Conservation (phyloP, 2,113 vertebrate species). For the Scomber scombrus region DNA sequence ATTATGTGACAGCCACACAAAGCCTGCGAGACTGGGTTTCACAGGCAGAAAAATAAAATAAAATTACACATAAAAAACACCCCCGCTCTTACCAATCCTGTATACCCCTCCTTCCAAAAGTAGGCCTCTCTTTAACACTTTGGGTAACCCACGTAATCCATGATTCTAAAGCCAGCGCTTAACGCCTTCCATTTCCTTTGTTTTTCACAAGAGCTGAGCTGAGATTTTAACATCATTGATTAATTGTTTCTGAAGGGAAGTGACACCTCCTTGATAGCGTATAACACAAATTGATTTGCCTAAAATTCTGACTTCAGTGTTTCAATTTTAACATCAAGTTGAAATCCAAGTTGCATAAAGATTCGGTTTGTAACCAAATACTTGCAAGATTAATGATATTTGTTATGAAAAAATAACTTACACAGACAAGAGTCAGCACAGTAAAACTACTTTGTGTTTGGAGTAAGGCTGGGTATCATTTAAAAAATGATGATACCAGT, state of each 20-base stretch:
- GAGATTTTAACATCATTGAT: background rate
- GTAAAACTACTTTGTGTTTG: no score
- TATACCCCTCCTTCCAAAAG: conserved; percentile 24
- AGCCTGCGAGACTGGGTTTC: conserved; percentile 46
- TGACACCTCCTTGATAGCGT: no score
- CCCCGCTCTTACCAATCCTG: conserved; percentile 27
- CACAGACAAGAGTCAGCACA: no score
- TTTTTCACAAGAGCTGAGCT: background rate
- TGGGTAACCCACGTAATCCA: conserved; percentile 46
- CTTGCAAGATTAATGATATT: no score
- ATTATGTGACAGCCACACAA: conserved; percentile 61
- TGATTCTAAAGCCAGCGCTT: conserved; percentile 3
- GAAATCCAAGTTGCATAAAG: no score
- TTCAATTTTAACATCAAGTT: no score
- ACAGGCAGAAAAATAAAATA: conserved; percentile 37
- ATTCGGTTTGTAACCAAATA: no score
- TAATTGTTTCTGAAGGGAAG: background rate
- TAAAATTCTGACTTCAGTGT: no score
- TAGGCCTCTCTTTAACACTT: conserved; percentile 30
- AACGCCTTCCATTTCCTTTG: conserved; percentile 17
- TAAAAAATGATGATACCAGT: no score
- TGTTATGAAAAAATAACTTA: no score
- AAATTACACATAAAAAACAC: conserved; percentile 34
- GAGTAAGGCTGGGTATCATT: no score
- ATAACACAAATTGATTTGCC: no score